Evolutionary conservation across 2,797 vertebrate genomes (phyloP), one percentile per base, ranked within the genome.

Genomic region (Nannoperca obscura): DNA sequence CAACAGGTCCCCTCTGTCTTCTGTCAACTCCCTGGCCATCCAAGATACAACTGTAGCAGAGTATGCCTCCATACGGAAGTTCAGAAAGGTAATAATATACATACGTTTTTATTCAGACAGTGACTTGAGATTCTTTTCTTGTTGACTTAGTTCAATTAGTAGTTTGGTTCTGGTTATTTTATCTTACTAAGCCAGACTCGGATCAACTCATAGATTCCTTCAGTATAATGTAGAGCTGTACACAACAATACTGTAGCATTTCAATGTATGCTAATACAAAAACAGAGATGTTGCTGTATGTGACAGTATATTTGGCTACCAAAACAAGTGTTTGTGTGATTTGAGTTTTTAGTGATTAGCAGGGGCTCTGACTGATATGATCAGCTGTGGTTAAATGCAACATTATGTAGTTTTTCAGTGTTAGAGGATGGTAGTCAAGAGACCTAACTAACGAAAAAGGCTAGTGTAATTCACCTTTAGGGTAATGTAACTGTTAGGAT

Each of bases 21-120:
- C 93, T 20, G 78, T 85, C n/a, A 91, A 85, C 87, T 90, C 87
- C 5, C 65, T 90, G 79, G 78, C 80, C 46, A 82, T 70, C 78
- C 94, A 94, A 59, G 94, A 95, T 7, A 76, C 89, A 2, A 79
- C 87, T 10, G 88, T 67, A 40, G 91, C 92, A 0, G 95, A 96
- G 74, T 96, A 96, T 3, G 94, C 95, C 32, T 93, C 94, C 40
- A 91, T 96, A 81, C 91, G 93, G 49, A 96, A 96, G 86, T 94
- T 94, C 78, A 90, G 84, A 82, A 95, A 95, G 91, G 93, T 95
- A 85, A 85, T 38, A 44, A 17, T 27, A 11, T 42, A 22, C 7
- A 38, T 11, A 6, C 0, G 10, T 42, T 59, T 52, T 47, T 30
- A 50, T 60, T 46, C 7, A 78, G 8, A n/a, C 14, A 3, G 20